Evolutionary conservation across 2,888 invertebrate species (phyloP), one percentile per base, ranked within the genome.

Genomic region (Aporophyla nigra): DNA sequence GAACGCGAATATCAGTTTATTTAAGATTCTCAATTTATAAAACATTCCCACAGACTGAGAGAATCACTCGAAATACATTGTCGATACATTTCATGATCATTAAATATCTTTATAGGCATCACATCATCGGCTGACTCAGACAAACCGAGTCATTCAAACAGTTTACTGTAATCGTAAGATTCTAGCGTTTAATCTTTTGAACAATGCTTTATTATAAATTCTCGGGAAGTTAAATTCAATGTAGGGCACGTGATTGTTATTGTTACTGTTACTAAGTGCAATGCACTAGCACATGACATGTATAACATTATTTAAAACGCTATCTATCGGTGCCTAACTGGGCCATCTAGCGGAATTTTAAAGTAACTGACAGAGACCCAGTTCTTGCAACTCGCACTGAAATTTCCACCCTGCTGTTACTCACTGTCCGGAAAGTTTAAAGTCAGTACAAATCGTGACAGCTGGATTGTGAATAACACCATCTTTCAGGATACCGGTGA

Each of bases 61-160:
- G 40, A 71, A 71, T 71, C 19, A 62, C n/a, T 53, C 27, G 19
- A 62, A 79, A 56, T 62, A 49, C 46, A 53, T 24, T 46, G 33
- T 43, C 59, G 53, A 68, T 33, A 68, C 51, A 58, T 77, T 78
- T 58, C 49, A 62, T 49, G 61, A 71, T 62, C 71, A 54, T 56
- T 27, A 49, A 14, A 53, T 58, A 53, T 58, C n/a, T 73, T 66
- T 54, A 19, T 54, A 73, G 73, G 33, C 63, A 66, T 59, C 76
- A 69, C n/a, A 68, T 78, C 63, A 76, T 58, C n/a, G 27, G 19
- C 49, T 78, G 63, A 65, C 49, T 78, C 54, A 56, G 61, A 33
- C 61, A 43, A 62, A 16, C 40, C n/a, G 12, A 58, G 24, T 33
- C 51, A 46, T 51, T 51, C 14, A 5, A 33, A 16, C 54, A 24